Conservation (phyloP, 2,113 vertebrate species). For the Brachionichthys hirsutus region DNA sequence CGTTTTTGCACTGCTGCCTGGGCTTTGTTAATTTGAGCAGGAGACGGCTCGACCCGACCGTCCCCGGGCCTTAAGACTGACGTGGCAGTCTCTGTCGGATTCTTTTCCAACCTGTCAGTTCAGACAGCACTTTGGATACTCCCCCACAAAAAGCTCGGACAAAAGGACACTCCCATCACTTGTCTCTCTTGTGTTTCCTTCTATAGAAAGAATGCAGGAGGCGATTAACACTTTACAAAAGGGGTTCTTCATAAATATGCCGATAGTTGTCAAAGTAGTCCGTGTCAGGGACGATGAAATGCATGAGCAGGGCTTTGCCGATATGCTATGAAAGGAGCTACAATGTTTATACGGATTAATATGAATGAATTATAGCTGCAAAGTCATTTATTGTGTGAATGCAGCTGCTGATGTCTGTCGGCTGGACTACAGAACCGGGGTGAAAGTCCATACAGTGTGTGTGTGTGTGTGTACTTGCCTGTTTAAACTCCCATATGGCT, state of each 20-base stretch:
- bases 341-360: no score
- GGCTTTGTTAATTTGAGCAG: background rate
- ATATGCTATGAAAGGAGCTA: slow-evolving; percentile 18
- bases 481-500: no score
- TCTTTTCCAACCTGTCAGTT: background rate
- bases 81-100: no score
- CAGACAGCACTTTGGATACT: background rate
- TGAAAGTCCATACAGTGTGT: background rate
- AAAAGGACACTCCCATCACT: background rate
- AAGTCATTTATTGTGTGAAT: no score
- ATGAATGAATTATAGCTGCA: background rate
- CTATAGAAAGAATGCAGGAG: no score
- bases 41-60: no score
- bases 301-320: background rate
- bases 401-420: no score
- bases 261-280: slow-evolving; percentile 7
- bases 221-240: no score
- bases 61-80: no score
- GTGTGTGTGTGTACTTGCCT: background rate
- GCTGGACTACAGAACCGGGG: background rate
- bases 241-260: background rate
- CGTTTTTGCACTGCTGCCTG: background rate
- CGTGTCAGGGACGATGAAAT: slow-evolving; percentile 5
- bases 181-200: no score
- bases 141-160: background rate